A percentile compares a stretch with the other conserved stretches of the same genome.
These are phyloP conservation scores for Acipenser transmontanus DNA, from an alignment of 2,797 vertebrate species.

Conservation along the genomic window DNA sequence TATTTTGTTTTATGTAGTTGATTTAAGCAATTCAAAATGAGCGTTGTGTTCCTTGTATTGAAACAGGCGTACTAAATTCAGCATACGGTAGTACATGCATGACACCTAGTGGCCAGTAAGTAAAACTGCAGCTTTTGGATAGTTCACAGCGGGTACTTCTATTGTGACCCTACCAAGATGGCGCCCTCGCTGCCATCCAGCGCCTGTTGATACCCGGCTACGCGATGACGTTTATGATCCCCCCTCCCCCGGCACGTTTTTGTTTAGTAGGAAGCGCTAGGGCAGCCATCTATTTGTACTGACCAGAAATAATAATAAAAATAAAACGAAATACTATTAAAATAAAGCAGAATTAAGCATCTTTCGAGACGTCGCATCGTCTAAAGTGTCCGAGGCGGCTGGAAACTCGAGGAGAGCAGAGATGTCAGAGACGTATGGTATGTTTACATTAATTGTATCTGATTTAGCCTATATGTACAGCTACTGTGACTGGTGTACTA, in stretches of 20 bases:
- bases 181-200: too few species aligned
- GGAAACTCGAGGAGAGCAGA: slow-evolving; percentile 40
- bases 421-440: slow-evolving; percentile 80
- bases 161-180: too few species aligned
- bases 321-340: slow-evolving; percentile 18
- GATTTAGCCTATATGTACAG: too few species aligned
- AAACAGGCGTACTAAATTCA: too few species aligned
- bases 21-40: too few species aligned
- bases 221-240: slow-evolving; percentile 3
- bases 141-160: too few species aligned
- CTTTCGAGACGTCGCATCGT: slow-evolving; percentile 5
- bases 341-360: slow-evolving; percentile 18
- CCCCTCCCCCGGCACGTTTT: slow-evolving; percentile 13
- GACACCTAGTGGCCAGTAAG: slow-evolving; percentile 46
- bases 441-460: slow-evolving; percentile 25
- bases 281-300: slow-evolving; percentile 32
- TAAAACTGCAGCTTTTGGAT: slow-evolving; percentile 15
- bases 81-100: slow-evolving; percentile 22
- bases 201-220: neutral
- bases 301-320: slow-evolving; percentile 15
- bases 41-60: too few species aligned
- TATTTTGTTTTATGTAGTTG: too few species aligned
- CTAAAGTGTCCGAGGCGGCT: slow-evolving; percentile 28
- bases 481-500: too few species aligned
- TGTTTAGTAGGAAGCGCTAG: slow-evolving; percentile 41